Percentiles rank a stretch among this genome's conserved stretches.
phyloP scores from a whole-genome alignment of 2,888 invertebrate genomes.

The Dryococelus australis region DNA sequence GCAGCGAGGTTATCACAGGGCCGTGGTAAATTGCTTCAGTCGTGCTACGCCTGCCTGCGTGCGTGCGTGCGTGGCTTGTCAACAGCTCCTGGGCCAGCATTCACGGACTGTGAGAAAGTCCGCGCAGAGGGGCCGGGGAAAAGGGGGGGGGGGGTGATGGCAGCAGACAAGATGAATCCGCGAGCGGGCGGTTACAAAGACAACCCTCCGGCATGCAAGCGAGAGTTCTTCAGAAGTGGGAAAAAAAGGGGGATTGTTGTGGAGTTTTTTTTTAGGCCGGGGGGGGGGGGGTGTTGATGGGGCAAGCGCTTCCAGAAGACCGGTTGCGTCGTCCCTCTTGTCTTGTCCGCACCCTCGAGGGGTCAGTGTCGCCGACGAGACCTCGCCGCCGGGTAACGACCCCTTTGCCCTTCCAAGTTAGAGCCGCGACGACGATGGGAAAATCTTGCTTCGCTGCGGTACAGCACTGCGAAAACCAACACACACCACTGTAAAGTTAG shows the following conservation, averaged over 20 bases:
- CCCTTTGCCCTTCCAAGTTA: neutral
- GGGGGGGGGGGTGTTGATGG: too few species aligned
- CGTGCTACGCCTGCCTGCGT: neutral
- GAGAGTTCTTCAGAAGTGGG: too few species aligned
- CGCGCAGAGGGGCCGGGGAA: neutral
- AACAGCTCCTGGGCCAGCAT: neutral
- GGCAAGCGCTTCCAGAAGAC: neutral
- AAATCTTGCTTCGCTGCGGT: too few species aligned
- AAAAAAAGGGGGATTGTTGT: too few species aligned
- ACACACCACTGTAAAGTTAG: too few species aligned
- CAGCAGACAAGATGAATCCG: neutral
- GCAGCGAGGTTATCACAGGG: neutral
- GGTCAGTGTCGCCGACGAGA: neutral
- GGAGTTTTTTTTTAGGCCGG: too few species aligned
- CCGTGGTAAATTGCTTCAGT: neutral
- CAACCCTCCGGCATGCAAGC: neutral
- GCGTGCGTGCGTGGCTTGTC: neutral
- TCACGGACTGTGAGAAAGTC: neutral
- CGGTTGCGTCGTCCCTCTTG: neutral
- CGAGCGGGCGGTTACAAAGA: neutral
- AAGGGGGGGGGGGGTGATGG: too few species aligned
- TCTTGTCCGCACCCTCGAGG: neutral
- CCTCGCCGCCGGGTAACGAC: neutral
- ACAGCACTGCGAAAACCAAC: too few species aligned
- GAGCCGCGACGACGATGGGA: too few species aligned